Evolutionary conservation across 2,113 vertebrate species (phyloP), one percentile per base, ranked within the genome.

Genomic region (Tonatia bakeri): DNA sequence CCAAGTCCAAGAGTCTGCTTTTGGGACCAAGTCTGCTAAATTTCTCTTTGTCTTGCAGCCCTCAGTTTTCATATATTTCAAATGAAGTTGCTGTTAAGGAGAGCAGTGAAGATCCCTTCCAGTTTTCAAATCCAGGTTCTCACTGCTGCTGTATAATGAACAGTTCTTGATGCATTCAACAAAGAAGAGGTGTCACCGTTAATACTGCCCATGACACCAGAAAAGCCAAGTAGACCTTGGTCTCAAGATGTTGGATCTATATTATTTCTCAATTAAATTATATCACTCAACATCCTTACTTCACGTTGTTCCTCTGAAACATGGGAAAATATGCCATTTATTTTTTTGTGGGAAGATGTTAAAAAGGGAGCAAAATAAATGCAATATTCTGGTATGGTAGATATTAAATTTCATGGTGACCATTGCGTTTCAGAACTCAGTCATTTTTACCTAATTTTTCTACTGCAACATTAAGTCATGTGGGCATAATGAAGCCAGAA

Each of bases 371-470:
- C 3, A 70, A 94, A 87, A 92, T 69, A 24, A 76, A 36, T 73
- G 9, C 17, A 56, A 2, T 56, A 2, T 87, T 82, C 20, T 61
- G 54, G 33, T 15, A 77, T 33, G 12, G 17, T 52, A 22, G 76
- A 72, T 72, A 87, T 84, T 90, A 87, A 61, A 64, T 93, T 86
- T 93, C 22, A 70, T 24, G 12, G 36, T 56, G 33, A 84, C n/a
- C 65, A 84, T 81, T 82, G 72, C 8, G 72, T 94, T 93, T 91
- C 52, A 91, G 50, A 96, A 85, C 33, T 38, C 75, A n/a, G 73
- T 33, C 19, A 50, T 17, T 76, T 80, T 86, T 54, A 50, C 6
- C 17, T 56, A 80, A 87, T n/a, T 87, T 90, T 93, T 40, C 15
- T 72, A 52, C 20, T 38, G 33, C 19, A 88, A 79, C 17, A 45